Evolutionary conservation across 2,797 vertebrate species (phyloP), one percentile per base, ranked within the genome.

Genomic region (Threskiornis aethiopicus): DNA sequence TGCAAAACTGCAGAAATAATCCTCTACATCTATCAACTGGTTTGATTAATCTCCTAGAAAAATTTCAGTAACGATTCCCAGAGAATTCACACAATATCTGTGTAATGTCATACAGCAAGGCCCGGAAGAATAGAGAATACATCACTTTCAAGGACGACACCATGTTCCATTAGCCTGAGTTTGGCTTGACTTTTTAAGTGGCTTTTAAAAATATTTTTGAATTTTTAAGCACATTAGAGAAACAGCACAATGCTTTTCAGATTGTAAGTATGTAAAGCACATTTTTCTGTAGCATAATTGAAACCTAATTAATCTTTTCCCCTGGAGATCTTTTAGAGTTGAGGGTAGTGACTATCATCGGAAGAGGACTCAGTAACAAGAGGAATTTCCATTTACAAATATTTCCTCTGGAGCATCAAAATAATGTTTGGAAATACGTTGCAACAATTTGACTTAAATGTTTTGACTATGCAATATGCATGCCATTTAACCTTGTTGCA

Each of bases 131-230:
- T 28, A 91, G 72, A 86, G 51, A 91, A 77, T 88, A 62, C 86
- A 96, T 98, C 95, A 96, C 8, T 96, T 97, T 96, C 88, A 97
- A 97, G 87, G 94, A 97, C 71, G 92, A 98, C 96, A 97, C 96
- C 18, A 52, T 83, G 65, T 96, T 98, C 98, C 98, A 98, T 98
- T 98, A 98, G 97, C 91, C 94, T 91, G 97, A 97, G 94, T 98
- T 98, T 95, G 91, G 92, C 87, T 95, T 98, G 98, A 97, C 97
- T 98, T 98, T 98, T 98, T 96, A 98, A 98, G 97, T 98, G 97
- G 96, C 97, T 98, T 98, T 98, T 95, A 97, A 98, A 98, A 98
- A 98, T 97, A 98, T 97, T 98, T 98, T 97, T 98, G 97, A 98
- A 97, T 98, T 98, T 98, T 98, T 98, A 98, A 98, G 98, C 95